Conservation (phyloP, 2,797 vertebrate species). For the Hephaestus fuliginosus region DNA sequence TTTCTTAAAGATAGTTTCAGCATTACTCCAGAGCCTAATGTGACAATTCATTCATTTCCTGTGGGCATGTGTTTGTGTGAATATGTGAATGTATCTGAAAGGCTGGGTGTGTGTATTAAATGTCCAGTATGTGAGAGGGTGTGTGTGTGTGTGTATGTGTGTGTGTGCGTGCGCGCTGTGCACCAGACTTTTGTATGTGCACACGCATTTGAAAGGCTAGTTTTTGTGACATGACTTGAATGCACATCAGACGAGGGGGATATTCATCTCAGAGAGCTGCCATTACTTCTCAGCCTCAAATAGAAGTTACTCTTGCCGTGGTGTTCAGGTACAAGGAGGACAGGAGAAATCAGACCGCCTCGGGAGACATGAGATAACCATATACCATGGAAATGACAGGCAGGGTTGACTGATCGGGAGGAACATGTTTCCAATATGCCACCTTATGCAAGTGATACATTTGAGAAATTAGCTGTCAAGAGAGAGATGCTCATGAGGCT, state of each 20-base stretch:
- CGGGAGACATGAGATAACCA: slow-evolving; percentile 50
- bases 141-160: slow-evolving; percentile 11
- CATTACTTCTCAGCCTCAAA: slow-evolving; percentile 60
- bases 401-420: slow-evolving; percentile 62
- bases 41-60: slow-evolving; percentile 70
- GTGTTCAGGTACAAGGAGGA: slow-evolving; percentile 64
- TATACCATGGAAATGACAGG: slow-evolving; percentile 67
- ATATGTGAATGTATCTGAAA: slow-evolving; percentile 39
- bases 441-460: slow-evolving; percentile 70
- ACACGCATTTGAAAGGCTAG: slow-evolving; percentile 64
- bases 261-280: slow-evolving; percentile 60
- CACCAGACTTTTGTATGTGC: slow-evolving; percentile 39
- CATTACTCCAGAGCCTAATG: slow-evolving; percentile 72
- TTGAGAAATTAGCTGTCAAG: slow-evolving; percentile 75
- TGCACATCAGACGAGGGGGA: slow-evolving; percentile 59
- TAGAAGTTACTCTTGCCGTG: slow-evolving; percentile 58
- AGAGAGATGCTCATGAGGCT: slow-evolving; percentile 61
- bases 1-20: slow-evolving; percentile 79
- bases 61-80: slow-evolving; percentile 52
- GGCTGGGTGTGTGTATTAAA: slow-evolving; percentile 28
- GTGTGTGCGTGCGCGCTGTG: not conserved
- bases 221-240: slow-evolving; percentile 73
- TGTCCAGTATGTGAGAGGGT: slow-evolving; percentile 23
- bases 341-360: slow-evolving; percentile 56
- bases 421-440: slow-evolving; percentile 72